Base-by-base conservation (phyloP, 2,888 invertebrate species). In the Caenorhabditis sulstoni region DNA sequence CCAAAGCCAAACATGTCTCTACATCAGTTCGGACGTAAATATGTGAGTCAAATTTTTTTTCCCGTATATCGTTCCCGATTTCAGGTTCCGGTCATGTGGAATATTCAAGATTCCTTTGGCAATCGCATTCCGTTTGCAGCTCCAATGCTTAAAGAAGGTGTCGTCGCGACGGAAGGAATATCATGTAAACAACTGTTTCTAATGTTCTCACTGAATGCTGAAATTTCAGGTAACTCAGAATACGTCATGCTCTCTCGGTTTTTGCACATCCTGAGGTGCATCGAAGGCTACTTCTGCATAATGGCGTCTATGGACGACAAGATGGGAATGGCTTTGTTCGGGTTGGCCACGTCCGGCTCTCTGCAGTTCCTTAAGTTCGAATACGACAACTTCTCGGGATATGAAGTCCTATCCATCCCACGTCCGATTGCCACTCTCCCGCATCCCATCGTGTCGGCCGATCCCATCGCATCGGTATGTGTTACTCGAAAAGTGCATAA, bases 311-410 rank as follows among this genome's bases (percentile, higher is more conserved):
- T 57, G 14, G 57, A 41, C 7, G 57, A 57, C 16, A 9, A 5
- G 12, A 1, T 57, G 14, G 57, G 57, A 41, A 57, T 57, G 18
- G 20, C 39, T 16, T 11, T 55, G 0, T 18, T 55, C 18, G 37
- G 37, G 2, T 18, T 57, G 14, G 41, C 22, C 11, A 16, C 22
- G 3, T 20, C 3, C 8, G 41, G 39, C 14, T 22, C 57, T 9
- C 14, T 55, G 16, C 55, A 55, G 12, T 22, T 57, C 16, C 3
- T 57, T 12, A 18, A 57, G 37, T 20, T 41, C 18, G 57, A 57
- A 8, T 57, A 41, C 16, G 41, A 57, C 20, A 57, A 57, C 41
- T 57, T 57, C 16, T 57, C 57, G 5, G 41, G 39, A 0, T 14
- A 37, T 1, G 37, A 57, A 14, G 14, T 20, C 4, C 7, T 41